These are phyloP conservation scores for Coelinius sp. DNA, from an alignment of 2,888 invertebrate species.

Conservation along the genomic window DNA sequence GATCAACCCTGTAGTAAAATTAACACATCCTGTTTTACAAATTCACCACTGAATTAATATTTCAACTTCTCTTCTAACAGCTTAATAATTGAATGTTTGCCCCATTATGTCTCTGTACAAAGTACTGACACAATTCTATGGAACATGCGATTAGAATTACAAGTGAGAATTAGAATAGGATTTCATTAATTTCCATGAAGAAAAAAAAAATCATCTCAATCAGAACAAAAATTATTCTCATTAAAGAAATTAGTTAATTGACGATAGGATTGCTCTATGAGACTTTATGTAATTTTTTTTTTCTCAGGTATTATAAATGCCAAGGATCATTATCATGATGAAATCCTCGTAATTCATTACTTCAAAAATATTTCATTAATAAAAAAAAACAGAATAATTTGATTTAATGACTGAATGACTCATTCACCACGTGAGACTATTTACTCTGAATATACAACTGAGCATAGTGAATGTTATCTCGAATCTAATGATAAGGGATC, in stretches of 20 bases:
- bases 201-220: no score
- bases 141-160: neutral
- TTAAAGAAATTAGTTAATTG: no score
- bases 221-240: no score
- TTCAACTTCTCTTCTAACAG: neutral
- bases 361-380: neutral
- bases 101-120: conserved; percentile 9
- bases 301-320: no score
- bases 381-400: neutral
- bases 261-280: no score
- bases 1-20: neutral
- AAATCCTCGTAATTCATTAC: no score
- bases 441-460: conserved; percentile 1
- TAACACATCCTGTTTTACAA: neutral
- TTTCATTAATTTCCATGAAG: conserved; percentile 4
- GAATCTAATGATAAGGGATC: neutral
- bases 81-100: neutral
- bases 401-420: neutral
- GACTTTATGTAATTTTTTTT: no score
- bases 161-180: neutral
- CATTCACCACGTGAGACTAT: conserved; percentile 1
- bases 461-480: neutral
- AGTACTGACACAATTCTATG: conserved; percentile 3
- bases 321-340: no score
- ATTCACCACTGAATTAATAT: neutral